Percentiles rank a stretch among this genome's conserved stretches.
Evolutionary conservation across 1,140 invertebrate genomes (phyloP).

Genomic region (Drosophila pseudoobscura): DNA sequence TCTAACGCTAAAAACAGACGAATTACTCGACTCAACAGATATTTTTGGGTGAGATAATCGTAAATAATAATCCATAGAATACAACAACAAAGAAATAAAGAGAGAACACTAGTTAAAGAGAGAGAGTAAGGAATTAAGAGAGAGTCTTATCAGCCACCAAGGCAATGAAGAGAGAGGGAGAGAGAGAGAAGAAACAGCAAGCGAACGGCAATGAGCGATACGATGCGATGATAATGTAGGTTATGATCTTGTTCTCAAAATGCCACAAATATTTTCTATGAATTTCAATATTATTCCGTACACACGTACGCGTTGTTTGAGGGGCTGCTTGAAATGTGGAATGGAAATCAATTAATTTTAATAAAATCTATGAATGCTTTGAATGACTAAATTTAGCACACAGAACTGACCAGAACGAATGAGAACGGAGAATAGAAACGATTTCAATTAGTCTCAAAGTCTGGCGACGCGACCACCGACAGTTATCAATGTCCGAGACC

Average conservation of each 20-base stretch:
- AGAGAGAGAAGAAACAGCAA: conserved; percentile 8
- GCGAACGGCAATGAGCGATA: conserved; percentile 7
- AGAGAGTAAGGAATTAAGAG: conserved; percentile 7
- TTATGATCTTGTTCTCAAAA: conserved; percentile 58
- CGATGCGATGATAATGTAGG: conserved; percentile 47
- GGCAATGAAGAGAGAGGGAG: neutral
- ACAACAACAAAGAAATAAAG: too few species aligned
- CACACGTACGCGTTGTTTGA: neutral
- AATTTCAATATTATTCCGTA: neutral
- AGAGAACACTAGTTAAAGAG: neutral
- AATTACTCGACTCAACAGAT: too few species aligned
- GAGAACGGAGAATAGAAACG: conserved; percentile 24
- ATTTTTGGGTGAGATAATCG: too few species aligned
- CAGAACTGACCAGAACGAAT: neutral
- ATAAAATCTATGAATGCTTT: conserved; percentile 43
- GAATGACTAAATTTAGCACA: conserved; percentile 50
- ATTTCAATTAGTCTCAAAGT: conserved; percentile 30
- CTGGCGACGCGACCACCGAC: conserved; percentile 1
- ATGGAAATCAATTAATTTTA: conserved; percentile 57
- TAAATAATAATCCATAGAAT: too few species aligned
- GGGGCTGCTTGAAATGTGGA: conserved; percentile 1
- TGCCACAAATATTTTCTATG: conserved; percentile 31
- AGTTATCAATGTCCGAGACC: conserved; percentile 26
- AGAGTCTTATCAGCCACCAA: conserved; percentile 19
- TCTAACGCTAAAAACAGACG: too few species aligned